Evolutionary conservation across 2,797 vertebrate species (phyloP).

Genomic region (Cetoscarus ocellatus): DNA sequence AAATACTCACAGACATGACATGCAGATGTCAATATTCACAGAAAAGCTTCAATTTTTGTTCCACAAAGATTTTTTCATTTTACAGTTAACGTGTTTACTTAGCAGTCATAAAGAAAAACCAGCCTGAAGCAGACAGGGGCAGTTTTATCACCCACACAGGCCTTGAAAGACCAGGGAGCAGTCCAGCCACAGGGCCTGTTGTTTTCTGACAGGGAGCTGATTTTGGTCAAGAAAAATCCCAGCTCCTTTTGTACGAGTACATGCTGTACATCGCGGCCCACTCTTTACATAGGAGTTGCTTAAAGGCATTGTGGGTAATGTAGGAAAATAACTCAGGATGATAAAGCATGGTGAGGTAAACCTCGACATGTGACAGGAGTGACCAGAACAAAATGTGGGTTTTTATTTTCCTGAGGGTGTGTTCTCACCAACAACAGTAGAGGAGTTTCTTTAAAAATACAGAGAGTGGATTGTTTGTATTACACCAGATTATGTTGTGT

Average conservation of each 20-base stretch:
- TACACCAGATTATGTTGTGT: not conserved
- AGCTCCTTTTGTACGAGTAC: not conserved
- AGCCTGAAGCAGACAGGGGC: not conserved
- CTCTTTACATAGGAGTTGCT: not conserved
- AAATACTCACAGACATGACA: not conserved
- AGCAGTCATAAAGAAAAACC: not conserved
- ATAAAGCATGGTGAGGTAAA: not conserved
- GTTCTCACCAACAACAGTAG: not conserved
- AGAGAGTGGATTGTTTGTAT: not conserved
- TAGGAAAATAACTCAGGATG: not conserved
- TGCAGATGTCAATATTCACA: not conserved
- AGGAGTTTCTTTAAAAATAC: not conserved
- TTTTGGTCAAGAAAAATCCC: not conserved
- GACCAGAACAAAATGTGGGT: not conserved
- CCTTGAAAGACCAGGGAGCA: not conserved
- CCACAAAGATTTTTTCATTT: not conserved
- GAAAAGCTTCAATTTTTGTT: not conserved
- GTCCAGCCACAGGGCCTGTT: not conserved
- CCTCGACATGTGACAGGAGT: not conserved
- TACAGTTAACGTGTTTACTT: not conserved
- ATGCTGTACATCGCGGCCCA: not conserved
- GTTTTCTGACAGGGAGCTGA: conserved; percentile 1
- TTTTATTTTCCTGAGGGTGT: not conserved
- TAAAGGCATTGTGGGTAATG: not conserved
- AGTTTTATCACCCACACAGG: not conserved